Evolutionary conservation across 1,140 invertebrate species (phyloP).

Genomic region (Sweltsa coloradensis): DNA sequence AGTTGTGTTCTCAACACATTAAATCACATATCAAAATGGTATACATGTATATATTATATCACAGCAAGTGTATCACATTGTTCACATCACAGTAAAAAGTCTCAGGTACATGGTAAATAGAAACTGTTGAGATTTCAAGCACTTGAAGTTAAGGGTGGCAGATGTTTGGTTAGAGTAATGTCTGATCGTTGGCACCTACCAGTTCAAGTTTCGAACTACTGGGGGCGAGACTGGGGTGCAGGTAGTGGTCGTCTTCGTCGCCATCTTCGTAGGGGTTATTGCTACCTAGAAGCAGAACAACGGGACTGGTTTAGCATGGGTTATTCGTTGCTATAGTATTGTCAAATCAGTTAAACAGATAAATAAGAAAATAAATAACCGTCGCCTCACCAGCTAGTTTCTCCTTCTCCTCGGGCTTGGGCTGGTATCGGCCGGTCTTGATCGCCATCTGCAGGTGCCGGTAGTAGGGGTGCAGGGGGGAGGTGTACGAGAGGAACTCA

Average conservation of each 20-base stretch:
- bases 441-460: conserved; percentile 68
- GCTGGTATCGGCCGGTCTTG: conserved; percentile 66
- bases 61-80: no score
- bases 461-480: conserved; percentile 81
- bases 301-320: no score
- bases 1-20: no score
- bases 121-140: no score
- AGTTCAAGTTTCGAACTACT: conserved; percentile 37
- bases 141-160: no score
- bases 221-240: conserved; percentile 65
- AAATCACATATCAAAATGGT: no score
- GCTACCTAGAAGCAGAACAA: no score
- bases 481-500: conserved; percentile 80
- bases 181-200: conserved; percentile 32
- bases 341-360: conserved; percentile 17
- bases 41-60: no score
- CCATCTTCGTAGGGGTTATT: conserved; percentile 24
- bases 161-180: background rate
- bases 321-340: no score
- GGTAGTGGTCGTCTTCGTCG: conserved; percentile 48
- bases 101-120: no score
- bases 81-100: no score
- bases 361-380: no score
- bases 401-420: conserved; percentile 37
- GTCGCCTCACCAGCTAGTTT: conserved; percentile 38